Conservation (phyloP, 2,113 vertebrate species). For the Aegypius monachus region DNA sequence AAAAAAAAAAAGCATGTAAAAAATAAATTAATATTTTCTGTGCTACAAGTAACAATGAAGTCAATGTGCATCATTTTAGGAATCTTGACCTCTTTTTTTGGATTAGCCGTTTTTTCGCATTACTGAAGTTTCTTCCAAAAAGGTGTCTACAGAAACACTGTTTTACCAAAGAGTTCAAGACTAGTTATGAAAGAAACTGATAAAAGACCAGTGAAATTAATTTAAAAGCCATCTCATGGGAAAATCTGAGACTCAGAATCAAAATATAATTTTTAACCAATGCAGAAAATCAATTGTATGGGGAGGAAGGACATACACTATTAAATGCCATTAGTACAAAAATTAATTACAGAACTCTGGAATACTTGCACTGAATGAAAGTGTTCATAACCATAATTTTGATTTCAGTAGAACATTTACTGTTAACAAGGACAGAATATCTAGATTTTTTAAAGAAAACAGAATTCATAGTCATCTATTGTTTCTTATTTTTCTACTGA, state of each 20-base stretch:
- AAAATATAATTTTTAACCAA: background rate
- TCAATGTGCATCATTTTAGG: fast-evolving
- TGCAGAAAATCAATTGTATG: background rate
- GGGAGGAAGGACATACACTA: background rate
- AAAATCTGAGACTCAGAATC: background rate
- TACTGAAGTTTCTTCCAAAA: background rate
- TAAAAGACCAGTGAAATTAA: background rate
- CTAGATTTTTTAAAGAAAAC: background rate
- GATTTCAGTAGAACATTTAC: background rate
- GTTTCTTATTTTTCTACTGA: background rate
- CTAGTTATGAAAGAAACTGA: background rate
- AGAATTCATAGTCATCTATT: background rate
- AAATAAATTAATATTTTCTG: background rate
- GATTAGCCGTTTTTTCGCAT: fast-evolving
- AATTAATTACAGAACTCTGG: background rate
- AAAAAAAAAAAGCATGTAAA: background rate
- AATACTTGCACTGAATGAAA: background rate
- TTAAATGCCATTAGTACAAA: background rate
- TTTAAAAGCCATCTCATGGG: background rate
- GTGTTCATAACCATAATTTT: background rate
- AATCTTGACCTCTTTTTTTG: background rate
- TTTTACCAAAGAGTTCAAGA: background rate
- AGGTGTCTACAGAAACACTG: background rate
- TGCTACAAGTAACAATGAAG: background rate
- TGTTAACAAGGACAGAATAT: background rate